These are phyloP conservation scores for Troides helena DNA, from an alignment of 2,888 invertebrate genomes.

Conservation along the genomic window DNA sequence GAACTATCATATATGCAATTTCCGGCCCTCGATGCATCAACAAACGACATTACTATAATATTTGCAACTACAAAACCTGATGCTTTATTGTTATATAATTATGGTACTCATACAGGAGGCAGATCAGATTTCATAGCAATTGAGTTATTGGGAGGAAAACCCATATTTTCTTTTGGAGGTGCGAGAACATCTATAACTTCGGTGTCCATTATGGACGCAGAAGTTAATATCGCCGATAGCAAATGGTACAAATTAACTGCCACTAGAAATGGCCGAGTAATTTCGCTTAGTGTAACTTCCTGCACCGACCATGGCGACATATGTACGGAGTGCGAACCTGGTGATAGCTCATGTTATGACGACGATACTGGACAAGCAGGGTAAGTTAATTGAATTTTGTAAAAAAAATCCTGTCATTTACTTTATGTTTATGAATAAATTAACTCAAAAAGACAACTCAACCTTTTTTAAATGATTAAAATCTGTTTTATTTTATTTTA, in stretches of 20 bases:
- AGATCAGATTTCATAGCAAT: slow-evolving; percentile 95
- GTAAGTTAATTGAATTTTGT: slow-evolving; percentile 75
- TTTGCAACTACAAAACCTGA: slow-evolving; percentile 94
- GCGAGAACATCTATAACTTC: slow-evolving; percentile 93
- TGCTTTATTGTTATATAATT: slow-evolving; percentile 94
- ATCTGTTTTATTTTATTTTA: slow-evolving; percentile 45
- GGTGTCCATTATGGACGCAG: slow-evolving; percentile 83
- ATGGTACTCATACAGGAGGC: slow-evolving; percentile 92
- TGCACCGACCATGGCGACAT: slow-evolving; percentile 93
- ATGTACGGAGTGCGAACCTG: slow-evolving; percentile 92
- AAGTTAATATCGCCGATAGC: slow-evolving; percentile 88
- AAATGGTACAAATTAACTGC: slow-evolving; percentile 96
- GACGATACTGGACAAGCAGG: slow-evolving; percentile 93
- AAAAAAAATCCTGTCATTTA: neutral
- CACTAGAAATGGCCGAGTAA: slow-evolving; percentile 92
- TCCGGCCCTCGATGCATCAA: slow-evolving; percentile 90
- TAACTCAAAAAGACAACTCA: neutral
- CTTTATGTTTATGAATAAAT: slow-evolving; percentile 31
- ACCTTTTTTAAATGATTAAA: neutral
- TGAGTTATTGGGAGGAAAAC: slow-evolving; percentile 90
- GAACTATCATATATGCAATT: slow-evolving; percentile 95
- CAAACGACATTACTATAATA: slow-evolving; percentile 94
- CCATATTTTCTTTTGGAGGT: slow-evolving; percentile 94
- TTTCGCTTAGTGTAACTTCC: slow-evolving; percentile 89
- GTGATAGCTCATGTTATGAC: slow-evolving; percentile 89